Percentiles rank a stretch among this genome's conserved stretches.
phyloP scores from a whole-genome alignment of 2,113 vertebrate species.

The Nothobranchius kuhntae region DNA sequence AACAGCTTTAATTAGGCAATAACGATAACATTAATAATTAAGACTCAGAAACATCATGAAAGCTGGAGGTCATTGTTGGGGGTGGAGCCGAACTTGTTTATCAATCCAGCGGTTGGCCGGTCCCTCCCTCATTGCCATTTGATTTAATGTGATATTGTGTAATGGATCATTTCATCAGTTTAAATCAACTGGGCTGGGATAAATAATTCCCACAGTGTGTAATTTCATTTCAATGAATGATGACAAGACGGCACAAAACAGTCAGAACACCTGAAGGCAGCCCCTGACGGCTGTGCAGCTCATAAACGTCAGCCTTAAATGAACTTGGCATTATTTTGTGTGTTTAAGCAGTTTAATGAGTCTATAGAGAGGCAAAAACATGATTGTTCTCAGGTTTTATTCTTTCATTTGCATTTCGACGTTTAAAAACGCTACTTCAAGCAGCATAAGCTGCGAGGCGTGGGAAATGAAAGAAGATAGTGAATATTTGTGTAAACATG shows the following conservation, averaged over 20 bases:
- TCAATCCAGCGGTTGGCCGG: no score
- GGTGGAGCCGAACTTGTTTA: no score
- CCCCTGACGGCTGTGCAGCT: neutral
- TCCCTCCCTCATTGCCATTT: no score
- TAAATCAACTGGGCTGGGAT: neutral
- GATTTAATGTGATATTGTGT: no score
- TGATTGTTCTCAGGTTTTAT: no score
- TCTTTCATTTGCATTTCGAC: neutral
- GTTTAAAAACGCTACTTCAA: neutral
- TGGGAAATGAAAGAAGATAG: neutral
- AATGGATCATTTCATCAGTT: neutral
- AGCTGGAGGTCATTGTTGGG: no score
- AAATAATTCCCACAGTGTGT: neutral
- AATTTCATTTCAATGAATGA: neutral
- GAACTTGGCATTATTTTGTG: neutral
- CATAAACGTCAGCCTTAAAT: neutral
- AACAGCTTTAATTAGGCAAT: no score
- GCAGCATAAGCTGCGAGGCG: neutral
- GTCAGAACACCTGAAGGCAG: neutral
- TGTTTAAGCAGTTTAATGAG: neutral
- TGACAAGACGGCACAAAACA: neutral
- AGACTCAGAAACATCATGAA: no score
- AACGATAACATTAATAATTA: no score
- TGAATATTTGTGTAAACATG: constrained; percentile 7
- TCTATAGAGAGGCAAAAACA: neutral